A percentile compares a stretch with the other conserved stretches of the same genome.
phyloP scores from a whole-genome alignment of 2,888 invertebrate genomes.

The Catocala nupta region DNA sequence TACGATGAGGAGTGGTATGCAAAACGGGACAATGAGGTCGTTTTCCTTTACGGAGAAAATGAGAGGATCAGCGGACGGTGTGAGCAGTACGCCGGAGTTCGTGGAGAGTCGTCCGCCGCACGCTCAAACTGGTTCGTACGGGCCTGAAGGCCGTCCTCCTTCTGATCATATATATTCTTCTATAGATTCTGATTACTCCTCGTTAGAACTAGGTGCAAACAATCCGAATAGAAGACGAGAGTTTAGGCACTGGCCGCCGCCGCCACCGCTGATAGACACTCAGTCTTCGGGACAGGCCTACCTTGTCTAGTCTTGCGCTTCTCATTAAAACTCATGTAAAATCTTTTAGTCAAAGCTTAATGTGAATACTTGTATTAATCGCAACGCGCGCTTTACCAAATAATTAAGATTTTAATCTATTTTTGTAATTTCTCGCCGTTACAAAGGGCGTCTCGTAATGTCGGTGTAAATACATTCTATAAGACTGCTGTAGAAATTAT shows the following conservation, averaged over 20 bases:
- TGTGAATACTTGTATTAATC: slow-evolving; percentile 80
- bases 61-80: slow-evolving; percentile 70
- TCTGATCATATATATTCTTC: slow-evolving; percentile 96
- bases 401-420: slow-evolving; percentile 83
- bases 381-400: slow-evolving; percentile 85
- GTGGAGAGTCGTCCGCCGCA: slow-evolving; percentile 73
- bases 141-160: slow-evolving; percentile 90
- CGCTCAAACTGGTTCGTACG: slow-evolving; percentile 78
- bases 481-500: slow-evolving; percentile 86
- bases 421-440: slow-evolving; percentile 84
- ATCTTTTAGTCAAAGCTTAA: slow-evolving; percentile 81
- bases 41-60: slow-evolving; percentile 87
- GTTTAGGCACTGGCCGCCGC: slow-evolving; percentile 82
- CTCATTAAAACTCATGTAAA: slow-evolving; percentile 61
- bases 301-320: slow-evolving; percentile 82
- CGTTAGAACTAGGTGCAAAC: slow-evolving; percentile 90
- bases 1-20: slow-evolving; percentile 89
- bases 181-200: slow-evolving; percentile 96
- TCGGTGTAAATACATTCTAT: slow-evolving; percentile 86
- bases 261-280: slow-evolving; percentile 78
- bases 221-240: slow-evolving; percentile 80
- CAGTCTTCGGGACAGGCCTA: slow-evolving; percentile 84
- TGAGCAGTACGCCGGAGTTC: slow-evolving; percentile 90
- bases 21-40: slow-evolving; percentile 88
- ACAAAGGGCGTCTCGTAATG: slow-evolving; percentile 78